These are phyloP conservation scores for Ciconia boyciana DNA, from an alignment of 2,113 vertebrate genomes.

Conservation along the genomic window DNA sequence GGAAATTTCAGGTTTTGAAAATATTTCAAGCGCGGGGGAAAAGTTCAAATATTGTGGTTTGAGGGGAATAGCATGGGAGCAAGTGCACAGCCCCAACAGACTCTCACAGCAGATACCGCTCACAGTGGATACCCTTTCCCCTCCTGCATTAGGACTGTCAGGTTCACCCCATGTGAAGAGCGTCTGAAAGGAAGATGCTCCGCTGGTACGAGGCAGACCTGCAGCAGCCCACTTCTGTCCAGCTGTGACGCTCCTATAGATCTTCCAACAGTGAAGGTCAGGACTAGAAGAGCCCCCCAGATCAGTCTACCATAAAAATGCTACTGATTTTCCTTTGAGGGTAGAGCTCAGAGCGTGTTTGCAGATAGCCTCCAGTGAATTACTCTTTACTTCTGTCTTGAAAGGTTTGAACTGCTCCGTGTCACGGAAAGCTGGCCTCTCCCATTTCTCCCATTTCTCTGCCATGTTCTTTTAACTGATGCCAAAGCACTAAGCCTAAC, in stretches of 20 bases:
- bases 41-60: not conserved
- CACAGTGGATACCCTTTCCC: not conserved
- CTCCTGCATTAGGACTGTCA: not conserved
- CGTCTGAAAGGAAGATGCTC: not conserved
- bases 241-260: not conserved
- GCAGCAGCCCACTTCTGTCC: not conserved
- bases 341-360: not conserved
- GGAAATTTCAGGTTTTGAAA: not conserved
- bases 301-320: not conserved
- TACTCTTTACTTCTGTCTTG: not conserved
- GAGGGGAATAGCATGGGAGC: not conserved
- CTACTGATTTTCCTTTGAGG: not conserved
- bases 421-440: not conserved
- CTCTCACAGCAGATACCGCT: not conserved
- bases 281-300: not conserved
- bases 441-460: not conserved
- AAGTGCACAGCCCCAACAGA: not conserved
- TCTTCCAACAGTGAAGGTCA: not conserved
- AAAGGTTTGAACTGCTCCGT: not conserved
- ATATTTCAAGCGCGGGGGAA: rapidly evolving
- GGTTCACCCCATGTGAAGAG: not conserved
- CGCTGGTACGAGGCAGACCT: rapidly evolving
- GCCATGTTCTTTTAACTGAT: not conserved
- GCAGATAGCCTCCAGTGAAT: not conserved
- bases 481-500: not conserved